These are phyloP conservation scores for Eueremaeus valkanovi DNA, from an alignment of 2,888 invertebrate species.

Conservation along the genomic window DNA sequence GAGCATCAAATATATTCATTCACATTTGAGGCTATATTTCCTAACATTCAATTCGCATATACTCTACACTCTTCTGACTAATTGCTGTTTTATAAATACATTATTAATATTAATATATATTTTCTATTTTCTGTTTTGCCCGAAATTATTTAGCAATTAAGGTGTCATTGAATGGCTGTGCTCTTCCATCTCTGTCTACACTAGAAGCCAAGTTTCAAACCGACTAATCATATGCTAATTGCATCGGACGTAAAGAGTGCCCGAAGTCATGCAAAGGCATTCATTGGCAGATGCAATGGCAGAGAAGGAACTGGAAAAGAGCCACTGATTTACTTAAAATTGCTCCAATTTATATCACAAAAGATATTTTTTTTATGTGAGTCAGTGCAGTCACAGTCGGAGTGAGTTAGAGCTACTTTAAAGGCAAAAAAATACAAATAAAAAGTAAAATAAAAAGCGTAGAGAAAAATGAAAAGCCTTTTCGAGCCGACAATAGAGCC, in stretches of 20 bases:
- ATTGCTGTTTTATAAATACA: background rate
- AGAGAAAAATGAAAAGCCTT: background rate
- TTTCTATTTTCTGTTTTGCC: background rate
- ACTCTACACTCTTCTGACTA: background rate
- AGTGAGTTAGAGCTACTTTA: background rate
- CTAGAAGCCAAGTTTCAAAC: background rate
- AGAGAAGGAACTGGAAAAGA: too few species aligned
- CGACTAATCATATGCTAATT: constrained; percentile 8
- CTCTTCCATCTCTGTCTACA: background rate
- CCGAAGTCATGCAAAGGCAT: background rate
- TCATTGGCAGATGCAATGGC: background rate
- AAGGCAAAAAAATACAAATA: background rate
- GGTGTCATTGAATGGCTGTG: background rate
- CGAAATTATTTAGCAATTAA: background rate
- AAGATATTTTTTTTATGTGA: background rate
- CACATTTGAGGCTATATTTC: background rate
- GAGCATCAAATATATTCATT: background rate
- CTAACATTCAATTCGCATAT: background rate
- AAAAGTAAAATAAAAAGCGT: background rate
- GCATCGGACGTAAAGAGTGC: background rate
- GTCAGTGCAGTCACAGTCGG: background rate
- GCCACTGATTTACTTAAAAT: background rate
- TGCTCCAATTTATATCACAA: background rate
- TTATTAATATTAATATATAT: background rate
- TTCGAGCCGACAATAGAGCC: background rate